Evolutionary conservation across 2,113 vertebrate species (phyloP).

Genomic region (Mirounga angustirostris): DNA sequence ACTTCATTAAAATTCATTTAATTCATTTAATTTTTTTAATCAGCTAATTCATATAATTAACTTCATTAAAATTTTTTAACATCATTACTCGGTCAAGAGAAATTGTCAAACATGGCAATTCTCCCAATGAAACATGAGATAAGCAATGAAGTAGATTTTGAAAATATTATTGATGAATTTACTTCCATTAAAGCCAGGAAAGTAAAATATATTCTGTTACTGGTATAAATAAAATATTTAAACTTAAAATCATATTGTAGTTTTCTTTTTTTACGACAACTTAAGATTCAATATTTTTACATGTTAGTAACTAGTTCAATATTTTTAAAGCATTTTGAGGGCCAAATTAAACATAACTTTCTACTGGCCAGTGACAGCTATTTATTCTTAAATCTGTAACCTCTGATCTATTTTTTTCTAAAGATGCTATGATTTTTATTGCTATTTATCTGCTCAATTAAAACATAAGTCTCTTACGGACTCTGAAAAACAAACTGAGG

Average conservation of each 20-base stretch:
- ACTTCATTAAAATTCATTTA: background rate
- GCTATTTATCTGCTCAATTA: background rate
- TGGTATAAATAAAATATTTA: background rate
- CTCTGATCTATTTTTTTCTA: background rate
- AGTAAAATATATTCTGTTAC: background rate
- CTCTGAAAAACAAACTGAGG: no score
- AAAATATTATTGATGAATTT: background rate
- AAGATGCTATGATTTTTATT: background rate
- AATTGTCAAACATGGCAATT: background rate
- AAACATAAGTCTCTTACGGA: background rate
- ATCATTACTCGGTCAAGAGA: constrained; percentile 12
- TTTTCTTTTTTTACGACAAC: background rate
- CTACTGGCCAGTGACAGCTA: background rate
- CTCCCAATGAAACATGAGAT: background rate
- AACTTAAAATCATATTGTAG: background rate
- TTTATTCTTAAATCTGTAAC: background rate
- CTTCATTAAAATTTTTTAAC: background rate
- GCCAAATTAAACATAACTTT: background rate
- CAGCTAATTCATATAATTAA: background rate
- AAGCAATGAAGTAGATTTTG: background rate
- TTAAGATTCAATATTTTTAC: background rate
- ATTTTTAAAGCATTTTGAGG: background rate
- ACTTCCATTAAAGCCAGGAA: background rate
- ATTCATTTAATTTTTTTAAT: constrained; percentile 2
- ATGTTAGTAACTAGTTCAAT: background rate